Evolutionary conservation across 2,113 vertebrate species (phyloP).

Genomic region (Okapia johnstoni): DNA sequence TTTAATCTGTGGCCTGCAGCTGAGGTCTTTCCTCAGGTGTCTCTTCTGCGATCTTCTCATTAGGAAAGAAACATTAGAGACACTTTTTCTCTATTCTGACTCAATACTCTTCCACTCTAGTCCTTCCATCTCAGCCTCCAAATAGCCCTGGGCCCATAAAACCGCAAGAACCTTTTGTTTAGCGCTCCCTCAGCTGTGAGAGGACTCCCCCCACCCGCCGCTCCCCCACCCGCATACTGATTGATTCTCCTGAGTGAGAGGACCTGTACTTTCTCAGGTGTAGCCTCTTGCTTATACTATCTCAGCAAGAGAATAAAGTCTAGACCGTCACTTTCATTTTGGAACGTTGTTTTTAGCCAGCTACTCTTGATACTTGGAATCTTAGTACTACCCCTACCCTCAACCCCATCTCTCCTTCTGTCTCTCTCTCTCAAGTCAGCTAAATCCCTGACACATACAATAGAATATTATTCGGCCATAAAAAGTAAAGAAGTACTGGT

Average conservation of each 20-base stretch:
- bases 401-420: not conserved
- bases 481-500: not conserved
- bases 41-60: not conserved
- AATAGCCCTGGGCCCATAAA: not conserved
- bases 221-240: not conserved
- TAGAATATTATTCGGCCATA: not conserved
- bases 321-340: not conserved
- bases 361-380: not conserved
- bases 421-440: not conserved
- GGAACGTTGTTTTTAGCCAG: not conserved
- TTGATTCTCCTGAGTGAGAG: not conserved
- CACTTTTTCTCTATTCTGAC: not conserved
- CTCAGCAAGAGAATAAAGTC: not conserved
- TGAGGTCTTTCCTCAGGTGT: not conserved
- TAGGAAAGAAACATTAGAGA: not conserved
- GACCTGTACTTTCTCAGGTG: not conserved
- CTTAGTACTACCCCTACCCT: not conserved
- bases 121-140: not conserved
- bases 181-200: not conserved
- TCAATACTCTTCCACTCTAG: not conserved
- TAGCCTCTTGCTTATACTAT: not conserved
- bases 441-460: not conserved
- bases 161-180: not conserved
- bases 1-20: not conserved
- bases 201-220: rapidly evolving